Percentiles rank a stretch among this genome's conserved stretches.
Evolutionary conservation across 2,797 vertebrate genomes (phyloP).

Genomic region (Clarias fuscus): DNA sequence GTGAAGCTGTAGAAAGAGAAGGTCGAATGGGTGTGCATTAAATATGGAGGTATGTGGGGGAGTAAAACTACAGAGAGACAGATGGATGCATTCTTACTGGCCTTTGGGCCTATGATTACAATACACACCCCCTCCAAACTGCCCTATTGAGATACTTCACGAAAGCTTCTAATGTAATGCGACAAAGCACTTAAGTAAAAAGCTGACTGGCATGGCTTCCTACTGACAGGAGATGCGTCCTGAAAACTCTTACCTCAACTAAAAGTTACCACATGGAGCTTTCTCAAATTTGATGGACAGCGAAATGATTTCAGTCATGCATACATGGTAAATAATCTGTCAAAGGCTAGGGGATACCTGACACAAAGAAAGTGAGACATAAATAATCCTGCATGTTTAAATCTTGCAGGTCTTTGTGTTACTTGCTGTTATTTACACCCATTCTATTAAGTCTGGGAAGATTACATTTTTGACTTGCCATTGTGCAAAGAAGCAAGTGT

Average conservation of each 20-base stretch:
- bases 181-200: constrained; percentile 28
- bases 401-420: neutral
- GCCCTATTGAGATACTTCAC: constrained; percentile 25
- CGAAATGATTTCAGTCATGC: neutral
- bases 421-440: neutral
- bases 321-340: constrained; percentile 18
- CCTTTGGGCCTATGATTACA: constrained; percentile 8
- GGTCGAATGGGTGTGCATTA: constrained; percentile 27
- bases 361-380: constrained; percentile 6
- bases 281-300: constrained; percentile 1
- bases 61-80: neutral
- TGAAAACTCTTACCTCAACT: constrained; percentile 25
- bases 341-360: constrained; percentile 1
- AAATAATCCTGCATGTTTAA: constrained; percentile 2
- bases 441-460: neutral
- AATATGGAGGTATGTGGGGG: constrained; percentile 37
- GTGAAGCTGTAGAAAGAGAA: constrained; percentile 38
- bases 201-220: neutral
- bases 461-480: neutral
- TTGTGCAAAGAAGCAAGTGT: neutral
- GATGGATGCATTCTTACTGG: constrained; percentile 17
- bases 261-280: neutral
- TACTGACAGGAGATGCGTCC: constrained; percentile 20
- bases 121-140: constrained; percentile 25
- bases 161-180: constrained; percentile 33